Evolutionary conservation across 2,113 vertebrate genomes (phyloP), one percentile per base, ranked within the genome.

Genomic region (Sapajus apella): DNA sequence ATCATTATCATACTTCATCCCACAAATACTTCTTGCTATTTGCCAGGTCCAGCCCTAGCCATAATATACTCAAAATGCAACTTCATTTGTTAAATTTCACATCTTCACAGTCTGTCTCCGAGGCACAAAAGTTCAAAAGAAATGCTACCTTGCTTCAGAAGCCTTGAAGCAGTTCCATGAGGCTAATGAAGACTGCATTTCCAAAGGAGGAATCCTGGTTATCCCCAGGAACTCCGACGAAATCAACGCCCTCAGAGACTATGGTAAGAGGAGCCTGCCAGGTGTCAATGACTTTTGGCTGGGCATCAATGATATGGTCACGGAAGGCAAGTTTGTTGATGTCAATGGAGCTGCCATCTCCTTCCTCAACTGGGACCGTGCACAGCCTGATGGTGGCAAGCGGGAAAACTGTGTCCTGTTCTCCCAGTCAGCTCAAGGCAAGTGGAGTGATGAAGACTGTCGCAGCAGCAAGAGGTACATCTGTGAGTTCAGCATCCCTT

Each of bases 141-240:
- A 99, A 97, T 99, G 99, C 97, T 99, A 99, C 97, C 99, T 99
- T 47, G 96, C 98, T 10, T 98, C 99, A 17, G 99, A 99, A 92
- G 98, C 98, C 55, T 97, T 98, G 89, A 99, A 99, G 96, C 98
- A 99, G 92, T 99, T 99, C 98, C 99, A 99, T 0, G 99, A 99
- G 91, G 99, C 99, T 90, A 99, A 99, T 0, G 99, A 99, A 98
- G 99, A 99, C 98, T 99, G 99, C 97, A 99, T 99, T 93, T 98
- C 99, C 96, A 99, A 99, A 95, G 99, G 99, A 55, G 99, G 99
- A 27, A 99, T 99, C 0, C 93, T 99, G 86, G 99, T 99, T 17
- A 99, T 99, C 43, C 99, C 99, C 2, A 99, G 99, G 94, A 99
- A 98, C n/a, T 55, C 92, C 0, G 99, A 98, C 1, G 99, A 99